Evolutionary conservation across 2,888 invertebrate genomes (phyloP).

Genomic region (Xanthorhoe spadicearia): DNA sequence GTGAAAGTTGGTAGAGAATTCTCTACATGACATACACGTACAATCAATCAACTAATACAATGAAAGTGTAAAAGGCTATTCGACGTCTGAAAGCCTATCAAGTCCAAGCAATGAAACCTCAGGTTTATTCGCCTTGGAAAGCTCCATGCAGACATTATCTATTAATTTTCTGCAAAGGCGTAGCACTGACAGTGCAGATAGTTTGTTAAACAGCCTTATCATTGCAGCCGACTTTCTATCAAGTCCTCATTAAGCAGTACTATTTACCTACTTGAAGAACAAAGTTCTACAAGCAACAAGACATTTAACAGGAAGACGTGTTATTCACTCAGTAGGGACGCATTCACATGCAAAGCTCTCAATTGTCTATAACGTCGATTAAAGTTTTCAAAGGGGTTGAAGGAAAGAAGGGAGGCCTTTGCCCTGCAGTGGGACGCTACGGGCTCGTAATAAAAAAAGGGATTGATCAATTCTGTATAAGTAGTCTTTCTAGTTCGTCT

Average conservation of each 20-base stretch:
- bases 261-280: constrained; percentile 30
- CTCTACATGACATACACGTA: background rate
- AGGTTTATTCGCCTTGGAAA: constrained; percentile 13
- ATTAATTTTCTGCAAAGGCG: constrained; percentile 32
- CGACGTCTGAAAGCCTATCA: background rate
- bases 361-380: background rate
- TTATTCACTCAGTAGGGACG: constrained; percentile 25
- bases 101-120: constrained; percentile 14
- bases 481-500: no score
- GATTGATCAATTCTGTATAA: no score
- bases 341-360: constrained; percentile 4
- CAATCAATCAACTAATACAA: background rate
- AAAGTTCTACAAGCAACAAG: constrained; percentile 35
- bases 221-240: constrained; percentile 33
- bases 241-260: constrained; percentile 39
- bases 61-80: background rate
- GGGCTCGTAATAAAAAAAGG: no score
- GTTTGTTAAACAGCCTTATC: constrained; percentile 31
- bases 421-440: no score
- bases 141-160: constrained; percentile 16
- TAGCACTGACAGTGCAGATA: constrained; percentile 25
- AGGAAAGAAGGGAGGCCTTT: no score
- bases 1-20: background rate
- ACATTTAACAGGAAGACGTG: constrained; percentile 35
- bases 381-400: no score